Evolutionary conservation across 2,797 vertebrate species (phyloP).

Genomic region (Sternotherus odoratus): DNA sequence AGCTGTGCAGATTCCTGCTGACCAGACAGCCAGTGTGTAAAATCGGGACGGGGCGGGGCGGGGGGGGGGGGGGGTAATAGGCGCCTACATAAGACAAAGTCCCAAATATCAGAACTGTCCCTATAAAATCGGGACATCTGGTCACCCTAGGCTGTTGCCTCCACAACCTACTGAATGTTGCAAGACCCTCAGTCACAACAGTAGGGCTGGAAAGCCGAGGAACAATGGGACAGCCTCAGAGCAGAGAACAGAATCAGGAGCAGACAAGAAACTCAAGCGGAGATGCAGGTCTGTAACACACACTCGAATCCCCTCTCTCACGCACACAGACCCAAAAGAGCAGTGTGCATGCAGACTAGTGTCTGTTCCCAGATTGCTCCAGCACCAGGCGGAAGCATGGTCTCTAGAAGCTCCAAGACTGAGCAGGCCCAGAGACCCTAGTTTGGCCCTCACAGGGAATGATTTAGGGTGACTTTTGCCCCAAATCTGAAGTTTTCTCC

Average conservation of each 20-base stretch:
- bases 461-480: rapidly evolving
- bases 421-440: constrained; percentile 8
- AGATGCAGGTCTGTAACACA: background rate
- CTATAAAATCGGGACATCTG: no score
- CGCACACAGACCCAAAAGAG: background rate
- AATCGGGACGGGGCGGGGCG: no score
- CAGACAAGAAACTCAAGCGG: background rate
- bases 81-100: no score
- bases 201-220: background rate
- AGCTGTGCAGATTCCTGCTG: background rate
- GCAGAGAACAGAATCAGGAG: background rate
- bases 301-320: background rate
- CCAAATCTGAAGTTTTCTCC: background rate
- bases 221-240: background rate
- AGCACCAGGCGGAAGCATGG: background rate
- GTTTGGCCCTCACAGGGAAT: background rate
- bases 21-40: no score
- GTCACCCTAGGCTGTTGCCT: background rate
- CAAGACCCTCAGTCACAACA: background rate
- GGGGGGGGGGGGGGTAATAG: no score
- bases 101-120: no score
- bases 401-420: background rate
- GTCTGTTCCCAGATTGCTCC: background rate
- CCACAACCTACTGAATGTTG: background rate
- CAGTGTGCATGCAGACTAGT: background rate